These are phyloP conservation scores for Meloe dianella DNA, from an alignment of 2,888 invertebrate species.

Conservation along the genomic window DNA sequence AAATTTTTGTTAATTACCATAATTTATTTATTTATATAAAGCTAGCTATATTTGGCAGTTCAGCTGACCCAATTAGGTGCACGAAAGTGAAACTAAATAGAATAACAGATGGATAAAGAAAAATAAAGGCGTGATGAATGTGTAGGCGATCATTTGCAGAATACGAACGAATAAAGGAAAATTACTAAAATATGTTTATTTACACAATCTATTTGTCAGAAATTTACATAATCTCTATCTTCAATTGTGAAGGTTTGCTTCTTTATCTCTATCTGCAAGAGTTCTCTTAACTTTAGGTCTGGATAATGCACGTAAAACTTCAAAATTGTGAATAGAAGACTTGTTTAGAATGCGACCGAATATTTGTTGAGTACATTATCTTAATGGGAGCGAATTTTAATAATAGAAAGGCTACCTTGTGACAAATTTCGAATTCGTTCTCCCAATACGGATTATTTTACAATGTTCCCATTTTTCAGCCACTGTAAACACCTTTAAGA, in stretches of 20 bases:
- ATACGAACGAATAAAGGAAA: slow-evolving; percentile 14
- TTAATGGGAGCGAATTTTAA: neutral
- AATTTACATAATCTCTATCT: no score
- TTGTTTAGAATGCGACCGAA: no score
- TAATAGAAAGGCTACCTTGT: neutral
- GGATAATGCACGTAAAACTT: no score
- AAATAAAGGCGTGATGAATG: slow-evolving; percentile 23
- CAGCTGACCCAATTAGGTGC: slow-evolving; percentile 25
- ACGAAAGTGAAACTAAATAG: slow-evolving; percentile 29
- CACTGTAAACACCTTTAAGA: neutral
- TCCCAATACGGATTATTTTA: neutral
- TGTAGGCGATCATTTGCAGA: slow-evolving; percentile 24
- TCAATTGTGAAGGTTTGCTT: no score
- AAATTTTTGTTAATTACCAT: no score
- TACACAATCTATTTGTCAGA: no score
- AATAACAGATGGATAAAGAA: slow-evolving; percentile 12
- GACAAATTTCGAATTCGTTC: neutral
- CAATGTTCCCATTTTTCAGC: neutral
- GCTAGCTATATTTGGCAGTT: slow-evolving; percentile 24
- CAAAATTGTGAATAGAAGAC: no score
- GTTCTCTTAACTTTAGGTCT: no score
- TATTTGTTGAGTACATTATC: neutral
- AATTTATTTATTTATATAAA: no score
- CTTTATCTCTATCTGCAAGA: no score
- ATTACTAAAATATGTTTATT: neutral